Base-by-base conservation (phyloP, 2,113 vertebrate species). In the Carassius auratus region DNA sequence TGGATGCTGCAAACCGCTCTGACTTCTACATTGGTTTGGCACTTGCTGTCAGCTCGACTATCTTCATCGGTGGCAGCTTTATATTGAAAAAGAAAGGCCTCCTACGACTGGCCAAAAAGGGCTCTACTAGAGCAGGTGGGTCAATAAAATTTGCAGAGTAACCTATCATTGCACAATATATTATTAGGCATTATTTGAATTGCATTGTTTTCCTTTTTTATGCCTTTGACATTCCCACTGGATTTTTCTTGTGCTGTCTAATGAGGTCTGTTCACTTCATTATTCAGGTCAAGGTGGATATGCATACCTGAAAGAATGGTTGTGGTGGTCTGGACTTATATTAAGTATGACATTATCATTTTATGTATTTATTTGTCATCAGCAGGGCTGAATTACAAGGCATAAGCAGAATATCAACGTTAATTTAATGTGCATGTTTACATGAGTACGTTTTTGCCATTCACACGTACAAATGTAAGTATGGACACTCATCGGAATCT, bases 301-400 rank as follows among this genome's bases (percentile, higher is more conserved):
- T 84, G 94, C 94, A 0, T 97, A 97, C 87, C 93, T 97, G 36
- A 96, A 94, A 0, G 95, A 97, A 86, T 96, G 95, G 95, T 91
- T 97, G 2, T 97, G 96, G 96, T 97, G 95, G 96, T 94, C 95
- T 66, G 96, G 96, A 75, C 93, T 97, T 1, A 93, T 97, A 85
- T 95, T 94, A 93, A 97, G 96, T 97, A 95, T 96, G 96, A 17
- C 42, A 10, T 76, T 36, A 55, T 83, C 30, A 42, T 42, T 42
- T 42, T 42, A 42, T 42, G 6, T 55, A 19, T 86, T 85, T 90
- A 87, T 80, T 76, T 62, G 17, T 10, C 89, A 48, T 48, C 30
- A 52, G n/a, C 26, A 23, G 14, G 48, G 7, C 21, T 5, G 36
- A 74, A 48, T 15, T 75, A 26, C 7, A 42, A 12, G 8, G 36